Evolutionary conservation across 2,888 invertebrate genomes (phyloP).

Genomic region (Hydrotaea diabolus): DNA sequence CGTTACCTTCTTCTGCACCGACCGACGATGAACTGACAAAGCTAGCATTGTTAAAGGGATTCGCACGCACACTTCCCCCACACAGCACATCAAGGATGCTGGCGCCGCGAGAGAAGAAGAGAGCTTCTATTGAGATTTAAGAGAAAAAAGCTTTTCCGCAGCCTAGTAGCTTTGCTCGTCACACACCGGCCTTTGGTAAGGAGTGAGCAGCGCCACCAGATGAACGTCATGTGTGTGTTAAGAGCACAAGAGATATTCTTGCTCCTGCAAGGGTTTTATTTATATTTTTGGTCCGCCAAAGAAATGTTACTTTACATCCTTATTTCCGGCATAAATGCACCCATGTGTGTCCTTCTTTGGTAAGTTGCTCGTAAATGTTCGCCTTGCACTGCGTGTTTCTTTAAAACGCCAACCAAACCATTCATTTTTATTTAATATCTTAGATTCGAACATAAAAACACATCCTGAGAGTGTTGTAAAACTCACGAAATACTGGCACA

Average conservation of each 20-base stretch:
- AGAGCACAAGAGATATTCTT: slow-evolving; percentile 19
- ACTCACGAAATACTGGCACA: slow-evolving; percentile 27
- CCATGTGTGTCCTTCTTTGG: slow-evolving; percentile 50
- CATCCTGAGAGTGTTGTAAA: slow-evolving; percentile 21
- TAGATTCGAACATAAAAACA: slow-evolving; percentile 14
- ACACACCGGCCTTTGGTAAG: background rate
- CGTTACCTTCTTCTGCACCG: slow-evolving; percentile 71
- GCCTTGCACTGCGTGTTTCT: slow-evolving; percentile 2
- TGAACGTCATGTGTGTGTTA: background rate
- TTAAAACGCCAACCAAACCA: slow-evolving; percentile 6
- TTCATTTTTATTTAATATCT: slow-evolving; percentile 46
- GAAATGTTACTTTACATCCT: slow-evolving; percentile 58
- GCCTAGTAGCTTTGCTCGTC: slow-evolving; percentile 28
- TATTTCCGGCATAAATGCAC: slow-evolving; percentile 49
- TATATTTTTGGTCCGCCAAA: slow-evolving; percentile 11
- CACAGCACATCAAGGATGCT: slow-evolving; percentile 59
- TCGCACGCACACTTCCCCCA: slow-evolving; percentile 63
- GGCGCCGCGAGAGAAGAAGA: slow-evolving; percentile 69
- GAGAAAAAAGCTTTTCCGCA: slow-evolving; percentile 44
- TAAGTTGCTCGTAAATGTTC: slow-evolving; percentile 27
- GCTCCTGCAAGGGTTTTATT: background rate
- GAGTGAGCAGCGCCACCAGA: slow-evolving; percentile 48
- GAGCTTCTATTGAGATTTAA: slow-evolving; percentile 52
- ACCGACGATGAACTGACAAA: slow-evolving; percentile 71
- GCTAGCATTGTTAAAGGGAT: slow-evolving; percentile 64